These are phyloP conservation scores for Pomatostomus ruficeps DNA, from an alignment of 2,113 vertebrate species.

Conservation along the genomic window DNA sequence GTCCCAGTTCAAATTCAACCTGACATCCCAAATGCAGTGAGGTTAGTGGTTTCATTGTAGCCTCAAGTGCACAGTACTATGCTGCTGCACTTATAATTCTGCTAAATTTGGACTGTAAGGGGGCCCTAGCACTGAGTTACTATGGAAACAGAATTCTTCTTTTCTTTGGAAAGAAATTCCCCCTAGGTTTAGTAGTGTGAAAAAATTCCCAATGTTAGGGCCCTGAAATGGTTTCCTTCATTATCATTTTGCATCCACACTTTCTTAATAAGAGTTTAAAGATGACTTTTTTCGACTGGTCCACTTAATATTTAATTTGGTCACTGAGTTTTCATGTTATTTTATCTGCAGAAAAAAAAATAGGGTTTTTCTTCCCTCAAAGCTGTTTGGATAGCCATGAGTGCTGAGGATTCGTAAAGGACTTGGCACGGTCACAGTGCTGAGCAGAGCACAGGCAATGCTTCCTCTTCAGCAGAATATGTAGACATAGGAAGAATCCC, in stretches of 20 bases:
- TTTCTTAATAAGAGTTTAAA: background rate
- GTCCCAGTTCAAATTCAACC: background rate
- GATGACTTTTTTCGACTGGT: background rate
- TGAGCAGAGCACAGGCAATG: background rate
- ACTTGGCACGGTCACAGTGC: background rate
- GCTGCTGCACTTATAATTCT: conserved; percentile 56
- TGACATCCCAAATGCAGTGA: conserved; percentile 19
- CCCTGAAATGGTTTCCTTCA: background rate
- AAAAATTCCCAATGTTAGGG: background rate
- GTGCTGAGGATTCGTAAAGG: background rate
- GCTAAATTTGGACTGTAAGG: conserved; percentile 72
- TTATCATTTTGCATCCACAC: background rate
- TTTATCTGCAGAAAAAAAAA: background rate
- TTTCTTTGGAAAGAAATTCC: conserved; percentile 67
- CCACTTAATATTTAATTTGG: background rate
- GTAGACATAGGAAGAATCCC: background rate
- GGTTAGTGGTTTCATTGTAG: conserved; percentile 40
- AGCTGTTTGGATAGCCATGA: background rate
- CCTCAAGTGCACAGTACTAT: conserved; percentile 48
- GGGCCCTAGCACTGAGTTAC: conserved; percentile 65
- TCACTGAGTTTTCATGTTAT: background rate
- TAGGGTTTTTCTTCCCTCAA: background rate
- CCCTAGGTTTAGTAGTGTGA: conserved; percentile 51
- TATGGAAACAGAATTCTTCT: conserved; percentile 73
- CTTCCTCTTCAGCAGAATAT: background rate